Evolutionary conservation across 2,113 vertebrate genomes (phyloP), one percentile per base, ranked within the genome.

Genomic region (Dolichallabes microphthalmus): DNA sequence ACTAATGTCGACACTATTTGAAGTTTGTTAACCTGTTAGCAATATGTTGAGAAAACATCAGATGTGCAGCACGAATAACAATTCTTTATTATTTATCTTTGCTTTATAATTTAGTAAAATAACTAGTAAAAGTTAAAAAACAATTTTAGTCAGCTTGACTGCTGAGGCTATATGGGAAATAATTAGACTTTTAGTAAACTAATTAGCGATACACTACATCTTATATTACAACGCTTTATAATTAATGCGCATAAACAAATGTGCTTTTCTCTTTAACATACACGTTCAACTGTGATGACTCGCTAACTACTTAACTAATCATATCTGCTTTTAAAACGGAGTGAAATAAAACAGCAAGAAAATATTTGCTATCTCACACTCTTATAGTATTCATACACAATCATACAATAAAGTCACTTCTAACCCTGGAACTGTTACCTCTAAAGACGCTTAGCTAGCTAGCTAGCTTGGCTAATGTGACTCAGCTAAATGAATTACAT

Each of bases 401-500:
- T 20, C 20, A 11, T 22, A 74, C 17, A 53, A 17, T 53, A n/a
- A 76, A 9, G 0, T 53, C 13, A 53, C 14, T 15, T 30, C 3
- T 10, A 30, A 35, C 17, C 27, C 17, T 15, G 19, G 15, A 52
- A 0, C 45, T 17, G 15, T 22, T 10, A 39, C 58, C 2, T n/a
- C 0, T 8, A 2, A 45, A 22, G 10, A 60, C 63, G 80, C 13
- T 19, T 17, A 15, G 61, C 45, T 66, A 86, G 61, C 45, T 66
- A 86, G 45, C 45, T 52, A 79, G 83, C 80, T 87, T 85, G 89
- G 91, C 83, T 83, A 83, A 32, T 95, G 95, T 95, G 95, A 95
- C 95, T 95, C 95, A 95, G 95, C 95, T 95, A 93, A 94, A 92
- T 94, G 92, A 94, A 92, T 22, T 90, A 86, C 64, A 61, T 86